Evolutionary conservation across 2,797 vertebrate genomes (phyloP).

Genomic region (Enteromius unitaeniatus): DNA sequence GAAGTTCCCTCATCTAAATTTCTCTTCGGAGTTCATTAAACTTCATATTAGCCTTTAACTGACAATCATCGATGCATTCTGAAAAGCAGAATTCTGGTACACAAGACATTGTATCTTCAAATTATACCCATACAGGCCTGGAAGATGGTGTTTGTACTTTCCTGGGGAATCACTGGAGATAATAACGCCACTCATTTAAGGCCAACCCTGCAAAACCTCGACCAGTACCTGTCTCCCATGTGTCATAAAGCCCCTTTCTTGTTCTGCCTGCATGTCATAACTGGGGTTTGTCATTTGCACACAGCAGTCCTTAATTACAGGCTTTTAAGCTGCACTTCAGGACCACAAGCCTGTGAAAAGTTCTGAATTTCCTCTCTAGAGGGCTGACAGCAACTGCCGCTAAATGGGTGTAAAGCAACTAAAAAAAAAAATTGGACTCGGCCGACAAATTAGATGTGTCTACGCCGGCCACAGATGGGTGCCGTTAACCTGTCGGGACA

Average conservation of each 20-base stretch:
- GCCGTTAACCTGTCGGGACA: slow-evolving; percentile 64
- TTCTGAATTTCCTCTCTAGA: slow-evolving; percentile 51
- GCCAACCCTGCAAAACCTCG: slow-evolving; percentile 36
- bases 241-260: slow-evolving; percentile 57
- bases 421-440: slow-evolving; percentile 43
- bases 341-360: slow-evolving; percentile 60
- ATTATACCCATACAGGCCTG: slow-evolving; percentile 27
- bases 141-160: slow-evolving; percentile 37
- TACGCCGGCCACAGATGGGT: slow-evolving; percentile 49
- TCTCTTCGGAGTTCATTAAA: slow-evolving; percentile 29
- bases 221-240: slow-evolving; percentile 58
- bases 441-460: slow-evolving; percentile 64
- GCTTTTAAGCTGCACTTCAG: slow-evolving; percentile 57
- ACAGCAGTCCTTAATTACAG: slow-evolving; percentile 68
- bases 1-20: slow-evolving; percentile 13
- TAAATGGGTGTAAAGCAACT: slow-evolving; percentile 59
- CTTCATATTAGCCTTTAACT: slow-evolving; percentile 38
- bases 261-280: slow-evolving; percentile 65
- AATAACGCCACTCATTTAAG: slow-evolving; percentile 55
- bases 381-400: slow-evolving; percentile 56
- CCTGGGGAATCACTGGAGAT: slow-evolving; percentile 47
- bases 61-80: slow-evolving; percentile 27
- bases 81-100: slow-evolving; percentile 22
- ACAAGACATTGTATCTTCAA: slow-evolving; percentile 31
- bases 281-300: slow-evolving; percentile 69